These are phyloP conservation scores for Uloborus plumipes DNA, from an alignment of 2,888 invertebrate species.

Conservation along the genomic window DNA sequence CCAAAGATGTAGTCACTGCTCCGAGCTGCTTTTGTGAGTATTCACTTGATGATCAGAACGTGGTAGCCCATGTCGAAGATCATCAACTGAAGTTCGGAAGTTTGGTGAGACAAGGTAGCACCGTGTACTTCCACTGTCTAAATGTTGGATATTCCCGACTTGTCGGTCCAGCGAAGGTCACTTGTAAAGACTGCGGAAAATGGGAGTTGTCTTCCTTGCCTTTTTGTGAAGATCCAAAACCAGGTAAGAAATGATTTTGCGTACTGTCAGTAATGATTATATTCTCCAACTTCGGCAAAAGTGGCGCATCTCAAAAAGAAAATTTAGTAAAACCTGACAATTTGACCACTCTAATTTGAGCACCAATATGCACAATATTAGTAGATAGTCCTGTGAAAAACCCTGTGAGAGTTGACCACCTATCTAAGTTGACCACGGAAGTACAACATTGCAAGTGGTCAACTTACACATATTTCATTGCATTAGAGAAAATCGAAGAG, in stretches of 20 bases:
- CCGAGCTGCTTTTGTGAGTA: slow-evolving; percentile 16
- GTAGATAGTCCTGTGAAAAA: no score
- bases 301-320: no score
- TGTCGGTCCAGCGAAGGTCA: slow-evolving; percentile 14
- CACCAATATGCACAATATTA: no score
- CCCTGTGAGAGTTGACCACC: no score
- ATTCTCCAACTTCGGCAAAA: no score
- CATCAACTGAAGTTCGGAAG: not conserved
- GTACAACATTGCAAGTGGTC: no score
- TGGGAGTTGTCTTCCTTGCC: slow-evolving; percentile 35
- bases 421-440: no score
- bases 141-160: slow-evolving; percentile 13
- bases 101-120: slow-evolving; percentile 9
- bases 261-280: not conserved
- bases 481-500: no score
- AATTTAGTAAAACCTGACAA: no score
- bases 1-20: no score
- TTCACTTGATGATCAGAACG: not conserved
- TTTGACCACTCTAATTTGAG: no score
- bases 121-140: slow-evolving; percentile 19
- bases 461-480: no score
- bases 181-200: slow-evolving; percentile 1
- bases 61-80: slow-evolving; percentile 21
- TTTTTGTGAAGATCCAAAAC: not conserved
- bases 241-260: slow-evolving; percentile 2